Evolutionary conservation across 2,113 vertebrate genomes (phyloP), one percentile per base, ranked within the genome.

Genomic region (Tupaia chinensis): DNA sequence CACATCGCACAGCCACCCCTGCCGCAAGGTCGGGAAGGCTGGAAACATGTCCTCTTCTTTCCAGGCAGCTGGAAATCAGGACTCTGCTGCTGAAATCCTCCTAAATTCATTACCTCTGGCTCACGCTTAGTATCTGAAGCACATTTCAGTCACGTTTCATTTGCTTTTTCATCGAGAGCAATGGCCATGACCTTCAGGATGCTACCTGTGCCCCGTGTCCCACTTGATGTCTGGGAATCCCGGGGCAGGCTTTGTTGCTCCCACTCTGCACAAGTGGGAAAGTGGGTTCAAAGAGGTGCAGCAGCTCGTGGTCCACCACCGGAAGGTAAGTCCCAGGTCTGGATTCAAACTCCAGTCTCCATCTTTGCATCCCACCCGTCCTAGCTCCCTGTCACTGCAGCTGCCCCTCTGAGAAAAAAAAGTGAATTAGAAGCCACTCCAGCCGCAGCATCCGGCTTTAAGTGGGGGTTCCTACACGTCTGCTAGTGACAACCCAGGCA

Each of bases 391-490:
- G 22, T 44, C 68, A 3, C 63, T 17, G 9, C 16, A 15, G 20
- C 19, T 15, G 14, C 14, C 10, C 22, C 44, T 13, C 80, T 22
- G n/a, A 63, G 58, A 77, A 60, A 9, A 6, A n/a, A 27, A 20
- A 53, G 20, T 44, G 23, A 32, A 20, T 58, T 22, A 60, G 25
- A 32, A 11, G 29, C n/a, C 29, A 11, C 32, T 27, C 29, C 20
- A 25, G 0, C 32, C 22, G 12, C 22, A 25, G 68, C 16, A 7
- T 7, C 23, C 27, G 61, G 25, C 11, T 70, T 19, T 1, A 7
- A 29, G 12, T 0, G 4, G 60, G 69, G 23, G 2, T 3, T 60
- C 19, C 4, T 20, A 27, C 19, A 3, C 1, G 5, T 15, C 34
- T 22, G 25, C 5, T 3, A 72, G 14, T 22, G 63, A 54, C 60